Evolutionary conservation across 2,888 invertebrate species (phyloP).

Genomic region (Ophioninae sp.): DNA sequence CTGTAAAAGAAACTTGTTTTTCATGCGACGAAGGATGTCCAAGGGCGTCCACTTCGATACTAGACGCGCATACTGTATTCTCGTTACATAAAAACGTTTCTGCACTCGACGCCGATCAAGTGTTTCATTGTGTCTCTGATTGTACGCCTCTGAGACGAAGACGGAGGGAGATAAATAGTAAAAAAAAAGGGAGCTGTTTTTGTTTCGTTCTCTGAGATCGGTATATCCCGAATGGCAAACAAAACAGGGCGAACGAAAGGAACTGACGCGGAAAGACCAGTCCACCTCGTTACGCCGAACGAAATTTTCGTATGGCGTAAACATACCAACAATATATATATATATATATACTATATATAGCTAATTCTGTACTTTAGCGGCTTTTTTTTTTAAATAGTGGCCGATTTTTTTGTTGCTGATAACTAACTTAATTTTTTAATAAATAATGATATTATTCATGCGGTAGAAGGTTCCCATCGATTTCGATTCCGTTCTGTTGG

Average conservation of each 20-base stretch:
- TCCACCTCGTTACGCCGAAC: background rate
- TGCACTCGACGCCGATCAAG: conserved; percentile 27
- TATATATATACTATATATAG: no score
- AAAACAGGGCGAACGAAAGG: background rate
- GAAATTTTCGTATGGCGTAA: conserved; percentile 4
- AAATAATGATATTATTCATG: no score
- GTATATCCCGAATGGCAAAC: background rate
- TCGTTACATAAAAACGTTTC: conserved; percentile 62
- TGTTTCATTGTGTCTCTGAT: conserved; percentile 31
- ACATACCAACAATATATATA: conserved; percentile 4
- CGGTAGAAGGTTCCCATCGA: no score
- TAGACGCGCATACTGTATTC: conserved; percentile 64
- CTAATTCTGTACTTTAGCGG: no score
- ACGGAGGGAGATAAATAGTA: background rate
- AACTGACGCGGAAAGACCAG: background rate
- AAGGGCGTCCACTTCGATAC: conserved; percentile 72
- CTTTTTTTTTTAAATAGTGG: no score
- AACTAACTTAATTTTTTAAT: no score
- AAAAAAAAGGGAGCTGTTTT: background rate
- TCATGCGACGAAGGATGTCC: conserved; percentile 69
- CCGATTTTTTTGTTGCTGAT: no score
- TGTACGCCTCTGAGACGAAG: background rate
- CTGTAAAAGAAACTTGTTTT: conserved; percentile 71
- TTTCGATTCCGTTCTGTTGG: no score
- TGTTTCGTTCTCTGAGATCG: background rate